Evolutionary conservation across 2,113 vertebrate species (phyloP).

Genomic region (Pseudorasbora parva): DNA sequence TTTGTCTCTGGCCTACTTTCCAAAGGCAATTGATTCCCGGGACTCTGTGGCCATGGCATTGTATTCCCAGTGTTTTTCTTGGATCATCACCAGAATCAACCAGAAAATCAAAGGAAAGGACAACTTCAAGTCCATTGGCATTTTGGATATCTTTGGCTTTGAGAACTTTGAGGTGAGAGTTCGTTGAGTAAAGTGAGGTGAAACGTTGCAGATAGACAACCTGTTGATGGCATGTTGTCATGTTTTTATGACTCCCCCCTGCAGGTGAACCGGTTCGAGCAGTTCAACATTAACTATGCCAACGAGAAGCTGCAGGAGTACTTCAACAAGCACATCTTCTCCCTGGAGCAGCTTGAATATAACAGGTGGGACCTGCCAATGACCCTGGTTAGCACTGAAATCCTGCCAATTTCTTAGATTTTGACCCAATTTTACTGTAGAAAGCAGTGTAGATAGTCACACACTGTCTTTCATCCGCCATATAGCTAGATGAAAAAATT

Average conservation of each 20-base stretch:
- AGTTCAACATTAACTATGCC: constrained; percentile 95
- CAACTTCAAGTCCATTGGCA: constrained; percentile 92
- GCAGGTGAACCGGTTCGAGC: constrained; percentile 92
- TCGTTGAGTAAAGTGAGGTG: neutral
- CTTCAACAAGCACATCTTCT: constrained; percentile 96
- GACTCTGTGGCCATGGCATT: constrained; percentile 92
- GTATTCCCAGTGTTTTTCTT: constrained; percentile 81
- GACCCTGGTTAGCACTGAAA: neutral
- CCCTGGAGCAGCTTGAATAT: constrained; percentile 92
- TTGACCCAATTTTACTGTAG: neutral
- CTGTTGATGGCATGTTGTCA: neutral
- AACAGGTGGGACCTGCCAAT: constrained; percentile 78
- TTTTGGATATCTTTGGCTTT: constrained; percentile 94
- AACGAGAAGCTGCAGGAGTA: constrained; percentile 95
- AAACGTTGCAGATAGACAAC: neutral
- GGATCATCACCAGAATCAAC: constrained; percentile 91
- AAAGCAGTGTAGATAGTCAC: neutral
- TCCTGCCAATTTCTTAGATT: neutral
- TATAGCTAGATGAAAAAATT: neutral
- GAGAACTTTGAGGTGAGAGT: constrained; percentile 89
- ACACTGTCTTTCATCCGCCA: neutral
- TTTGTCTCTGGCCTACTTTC: neutral
- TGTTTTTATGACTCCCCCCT: constrained; percentile 1
- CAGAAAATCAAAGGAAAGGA: constrained; percentile 89
- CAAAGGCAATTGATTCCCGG: constrained; percentile 87